These are phyloP conservation scores for Zapornia atra DNA, from an alignment of 2,113 vertebrate genomes.

Conservation along the genomic window DNA sequence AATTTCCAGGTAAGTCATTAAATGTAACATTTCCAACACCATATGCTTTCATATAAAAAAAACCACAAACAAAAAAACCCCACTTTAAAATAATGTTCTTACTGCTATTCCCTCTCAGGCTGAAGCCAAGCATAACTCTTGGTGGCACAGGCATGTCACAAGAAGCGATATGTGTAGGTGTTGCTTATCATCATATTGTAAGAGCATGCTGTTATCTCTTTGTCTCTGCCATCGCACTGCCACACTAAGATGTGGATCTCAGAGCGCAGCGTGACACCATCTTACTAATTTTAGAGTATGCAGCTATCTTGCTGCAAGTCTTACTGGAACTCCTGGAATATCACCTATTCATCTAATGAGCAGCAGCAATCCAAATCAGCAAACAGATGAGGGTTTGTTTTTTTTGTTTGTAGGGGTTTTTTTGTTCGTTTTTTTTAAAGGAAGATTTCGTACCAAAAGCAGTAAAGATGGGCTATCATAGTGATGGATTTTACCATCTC, in stretches of 20 bases:
- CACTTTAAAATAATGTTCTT: not conserved
- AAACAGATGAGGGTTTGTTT: not conserved
- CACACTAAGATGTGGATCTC: not conserved
- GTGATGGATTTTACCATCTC: not conserved
- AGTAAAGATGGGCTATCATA: not conserved
- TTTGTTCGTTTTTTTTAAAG: not conserved
- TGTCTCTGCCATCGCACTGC: not conserved
- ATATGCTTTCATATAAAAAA: not conserved
- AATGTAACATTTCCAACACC: not conserved
- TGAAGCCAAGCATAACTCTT: not conserved
- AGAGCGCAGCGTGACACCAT: not conserved
- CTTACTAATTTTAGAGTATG: not conserved
- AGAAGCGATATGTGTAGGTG: not conserved
- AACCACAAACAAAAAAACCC: too few species aligned
- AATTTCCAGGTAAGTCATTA: not conserved
- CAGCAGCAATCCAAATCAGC: not conserved
- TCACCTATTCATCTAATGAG: not conserved
- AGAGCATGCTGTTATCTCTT: not conserved
- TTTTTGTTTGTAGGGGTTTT: not conserved
- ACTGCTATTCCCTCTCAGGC: not conserved
- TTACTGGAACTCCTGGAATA: not conserved
- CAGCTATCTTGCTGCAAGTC: not conserved
- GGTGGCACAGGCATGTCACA: not conserved
- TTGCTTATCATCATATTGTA: not conserved
- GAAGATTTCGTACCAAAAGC: not conserved